Base-by-base conservation (phyloP, 2,113 vertebrate species). In the Sphaerodactylus townsendi region DNA sequence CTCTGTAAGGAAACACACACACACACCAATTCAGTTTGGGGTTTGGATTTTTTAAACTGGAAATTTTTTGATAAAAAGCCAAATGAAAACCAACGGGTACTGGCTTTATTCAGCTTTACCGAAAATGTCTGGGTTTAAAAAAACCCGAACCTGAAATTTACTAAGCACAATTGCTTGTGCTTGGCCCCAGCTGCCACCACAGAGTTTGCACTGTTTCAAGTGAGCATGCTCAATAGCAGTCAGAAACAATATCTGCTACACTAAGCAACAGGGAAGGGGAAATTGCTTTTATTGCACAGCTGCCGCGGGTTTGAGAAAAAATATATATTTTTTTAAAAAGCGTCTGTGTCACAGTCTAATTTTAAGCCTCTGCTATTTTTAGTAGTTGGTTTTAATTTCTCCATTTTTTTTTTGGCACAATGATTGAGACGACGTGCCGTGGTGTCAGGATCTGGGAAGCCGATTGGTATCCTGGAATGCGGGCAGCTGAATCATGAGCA, bases 391-490 rank as follows among this genome's bases (percentile, higher is more conserved):
- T 9, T 71, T 46, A 0, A 0, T 1, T 28, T 87, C 85, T 74
- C 10, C 15, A 44, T 70, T 77, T 21, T 33, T 41, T 41, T 78
- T 44, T 1, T 0, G 0, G 37, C 46, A 23, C 0, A 0, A 56
- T 19, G 14, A 37, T 35, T 21, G 0, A 0, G 78, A 82, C 35
- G 0, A 0, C 3, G 44, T 39, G 77, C 65, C 75, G 0, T 48
- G 14, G 48, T 28, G 76, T 73, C 82, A 79, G 83, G 23, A 39
- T 62, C 10, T 53, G 87, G 84, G 72, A 66, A 69, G 79, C 37
- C 53, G 2, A 74, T 39, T 1, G 8, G 74, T 73, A 77, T 65
- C 37, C 21, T 66, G 70, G 50, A 53, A 84, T 84, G 77, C 8
- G 35, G 0, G 9, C 59, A 79, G 86, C 0, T 1, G 84, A 70